Base-by-base conservation (phyloP, 1,140 invertebrate genomes). In the Papilio xuthus region DNA sequence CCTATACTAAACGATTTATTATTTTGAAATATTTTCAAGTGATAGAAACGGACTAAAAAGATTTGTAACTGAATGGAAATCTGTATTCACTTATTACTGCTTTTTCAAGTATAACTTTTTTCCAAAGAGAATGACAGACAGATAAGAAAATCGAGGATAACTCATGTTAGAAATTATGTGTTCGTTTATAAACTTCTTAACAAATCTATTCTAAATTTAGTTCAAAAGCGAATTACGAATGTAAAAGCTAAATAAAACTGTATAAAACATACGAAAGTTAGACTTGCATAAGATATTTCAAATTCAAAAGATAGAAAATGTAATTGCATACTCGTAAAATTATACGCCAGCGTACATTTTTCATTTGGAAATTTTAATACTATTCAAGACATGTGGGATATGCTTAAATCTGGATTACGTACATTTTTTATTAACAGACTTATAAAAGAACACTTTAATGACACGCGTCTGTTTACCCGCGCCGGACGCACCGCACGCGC, bases 281-380 rank as follows among this genome's bases (percentile, higher is more conserved):
- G 56, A 60, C 26, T 60, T 60, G 56, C 56, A 60, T 60, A 26
- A 60, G 56, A 26, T 26, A 60, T 26, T 26, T 26, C 9, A 53
- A 18, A 53, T 53, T 53, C 50, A 60, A 60, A 60, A 60, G 56
- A 60, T 60, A 60, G 20, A 60, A 60, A 60, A 60, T 60, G 56
- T 60, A 60, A 60, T 26, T 60, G 10, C 12, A 26, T 13, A 2
- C 20, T 60, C 56, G 56, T 60, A 26, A 60, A 23, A 60, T 60
- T 60, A 26, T 60, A 60, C 56, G 23, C 56, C 10, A 15, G 56
- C 23, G 23, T 26, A 60, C 56, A 60, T 60, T 60, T 60, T 60
- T 60, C 56, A 60, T 60, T 60, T 28, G 26, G 56, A 60, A 60
- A 26, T 26, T 15, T 67, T 67, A 67, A 67, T 67, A 28, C 26